phyloP scores from a whole-genome alignment of 1,140 invertebrate genomes.

The Dreissena rostriformis region DNA sequence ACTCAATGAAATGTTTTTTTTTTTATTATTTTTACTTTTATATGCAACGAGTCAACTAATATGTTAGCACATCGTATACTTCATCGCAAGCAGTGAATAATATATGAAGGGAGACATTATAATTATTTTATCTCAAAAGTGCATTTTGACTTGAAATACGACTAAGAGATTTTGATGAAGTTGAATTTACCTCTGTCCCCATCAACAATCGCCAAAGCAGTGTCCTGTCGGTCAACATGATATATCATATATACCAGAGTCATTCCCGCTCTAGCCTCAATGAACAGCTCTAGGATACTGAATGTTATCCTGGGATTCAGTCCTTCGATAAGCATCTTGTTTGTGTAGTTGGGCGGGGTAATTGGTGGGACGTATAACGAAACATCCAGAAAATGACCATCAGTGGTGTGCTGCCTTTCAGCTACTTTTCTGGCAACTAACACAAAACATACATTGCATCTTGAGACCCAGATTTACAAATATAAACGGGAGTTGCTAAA shows the following conservation, averaged over 20 bases:
- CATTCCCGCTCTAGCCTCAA: conserved; percentile 20
- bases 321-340: conserved; percentile 34
- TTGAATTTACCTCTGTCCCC: background rate
- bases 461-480: background rate
- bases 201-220: conserved; percentile 27
- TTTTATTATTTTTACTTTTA: too few relatives aligned
- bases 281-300: conserved; percentile 33
- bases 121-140: too few relatives aligned
- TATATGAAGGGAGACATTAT: too few relatives aligned
- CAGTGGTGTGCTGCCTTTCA: conserved; percentile 9
- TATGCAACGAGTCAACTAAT: too few relatives aligned
- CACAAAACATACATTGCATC: background rate
- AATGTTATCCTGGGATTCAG: conserved; percentile 38
- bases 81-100: too few relatives aligned
- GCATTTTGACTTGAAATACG: too few relatives aligned
- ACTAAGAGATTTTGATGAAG: too few relatives aligned
- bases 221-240: background rate
- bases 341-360: conserved; percentile 14
- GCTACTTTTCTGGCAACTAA: conserved; percentile 28
- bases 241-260: background rate
- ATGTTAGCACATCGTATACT: too few relatives aligned
- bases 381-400: conserved; percentile 18
- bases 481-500: background rate
- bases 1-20: too few relatives aligned
- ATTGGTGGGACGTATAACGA: conserved; percentile 15